Percentiles rank a stretch among this genome's conserved stretches.
phyloP scores from a whole-genome alignment of 2,113 vertebrate genomes.

The Triplophysa rosa region DNA sequence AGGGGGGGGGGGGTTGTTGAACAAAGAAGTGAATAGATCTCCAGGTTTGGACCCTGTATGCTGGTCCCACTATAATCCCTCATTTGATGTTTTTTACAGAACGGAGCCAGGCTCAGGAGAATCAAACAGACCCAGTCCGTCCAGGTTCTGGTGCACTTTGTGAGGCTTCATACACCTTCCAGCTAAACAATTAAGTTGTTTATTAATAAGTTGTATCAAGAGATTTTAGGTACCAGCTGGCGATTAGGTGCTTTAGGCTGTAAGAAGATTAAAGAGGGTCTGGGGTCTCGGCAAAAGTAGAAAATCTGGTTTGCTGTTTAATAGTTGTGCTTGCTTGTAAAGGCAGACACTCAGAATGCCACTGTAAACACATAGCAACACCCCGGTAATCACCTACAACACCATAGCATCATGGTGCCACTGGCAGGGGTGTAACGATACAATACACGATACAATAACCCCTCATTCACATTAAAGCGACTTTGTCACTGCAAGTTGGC shows the following conservation, averaged over 20 bases:
- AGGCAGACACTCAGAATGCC: no score
- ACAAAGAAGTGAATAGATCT: conserved; percentile 16
- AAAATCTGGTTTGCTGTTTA: background rate
- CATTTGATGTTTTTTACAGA: background rate
- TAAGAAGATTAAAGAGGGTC: conserved; percentile 39
- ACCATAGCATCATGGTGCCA: no score
- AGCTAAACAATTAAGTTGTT: no score
- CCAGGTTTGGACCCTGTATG: conserved; percentile 1
- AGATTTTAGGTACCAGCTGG: conserved; percentile 33
- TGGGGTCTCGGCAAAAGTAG: conserved; percentile 1
- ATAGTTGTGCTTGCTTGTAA: background rate
- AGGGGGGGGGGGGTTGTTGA: background rate
- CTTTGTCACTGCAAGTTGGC: no score
- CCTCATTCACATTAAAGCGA: no score
- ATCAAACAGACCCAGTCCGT: background rate
- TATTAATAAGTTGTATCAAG: conserved; percentile 11
- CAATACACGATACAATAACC: no score
- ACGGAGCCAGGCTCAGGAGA: background rate
- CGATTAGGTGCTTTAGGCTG: conserved; percentile 32
- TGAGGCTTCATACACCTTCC: no score
- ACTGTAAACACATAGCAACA: no score
- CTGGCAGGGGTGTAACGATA: no score
- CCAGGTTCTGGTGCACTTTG: background rate
- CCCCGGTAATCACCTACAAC: no score
- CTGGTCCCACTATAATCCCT: background rate